A percentile compares a stretch with the other conserved stretches of the same genome.
phyloP scores from a whole-genome alignment of 1,140 invertebrate genomes.

The Piezodorus guildinii region DNA sequence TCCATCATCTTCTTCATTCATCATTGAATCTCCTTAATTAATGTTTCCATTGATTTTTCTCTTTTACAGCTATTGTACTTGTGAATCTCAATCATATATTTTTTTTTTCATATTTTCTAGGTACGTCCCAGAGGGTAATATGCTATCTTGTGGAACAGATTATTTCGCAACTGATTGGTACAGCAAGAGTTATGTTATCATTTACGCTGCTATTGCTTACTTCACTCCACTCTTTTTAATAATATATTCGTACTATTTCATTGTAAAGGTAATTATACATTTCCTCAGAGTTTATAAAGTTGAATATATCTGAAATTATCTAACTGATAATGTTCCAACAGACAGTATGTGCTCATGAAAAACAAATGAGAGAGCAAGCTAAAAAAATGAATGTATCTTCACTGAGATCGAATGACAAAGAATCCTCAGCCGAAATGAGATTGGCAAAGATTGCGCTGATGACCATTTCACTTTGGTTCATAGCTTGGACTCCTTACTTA shows the following conservation, averaged over 20 bases:
- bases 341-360: constrained; percentile 67
- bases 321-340: constrained; percentile 26
- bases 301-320: too few relatives aligned
- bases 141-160: constrained; percentile 76
- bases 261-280: constrained; percentile 38
- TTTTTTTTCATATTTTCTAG: constrained; percentile 32
- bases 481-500: constrained; percentile 73
- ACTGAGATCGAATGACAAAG: constrained; percentile 49
- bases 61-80: too few relatives aligned
- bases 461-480: constrained; percentile 69
- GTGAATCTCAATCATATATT: too few relatives aligned
- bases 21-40: too few relatives aligned
- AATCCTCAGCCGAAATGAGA: constrained; percentile 55
- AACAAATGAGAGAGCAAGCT: constrained; percentile 66
- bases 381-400: constrained; percentile 78
- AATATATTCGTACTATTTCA: constrained; percentile 65
- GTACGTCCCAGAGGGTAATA: constrained; percentile 75
- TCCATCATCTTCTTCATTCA: too few relatives aligned
- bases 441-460: constrained; percentile 69
- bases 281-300: neutral
- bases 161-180: constrained; percentile 51
- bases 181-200: constrained; percentile 54
- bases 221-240: constrained; percentile 58
- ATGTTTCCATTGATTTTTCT: too few relatives aligned
- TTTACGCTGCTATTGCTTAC: constrained; percentile 57